These are phyloP conservation scores for Leptinotarsa undecemlineata DNA, from an alignment of 1,140 invertebrate genomes.

Conservation along the genomic window DNA sequence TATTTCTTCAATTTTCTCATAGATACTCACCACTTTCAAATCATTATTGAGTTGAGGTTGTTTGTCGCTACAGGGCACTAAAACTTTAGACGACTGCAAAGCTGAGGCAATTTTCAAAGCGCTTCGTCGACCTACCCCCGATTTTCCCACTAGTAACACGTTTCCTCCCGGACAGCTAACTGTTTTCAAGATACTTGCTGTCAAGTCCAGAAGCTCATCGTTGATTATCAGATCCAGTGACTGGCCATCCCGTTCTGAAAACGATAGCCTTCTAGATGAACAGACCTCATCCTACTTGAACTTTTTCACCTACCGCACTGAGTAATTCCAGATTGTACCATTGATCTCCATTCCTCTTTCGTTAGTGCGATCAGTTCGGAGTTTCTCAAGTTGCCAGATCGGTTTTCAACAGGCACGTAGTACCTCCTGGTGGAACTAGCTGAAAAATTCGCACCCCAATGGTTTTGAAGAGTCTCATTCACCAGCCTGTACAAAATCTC, in stretches of 20 bases:
- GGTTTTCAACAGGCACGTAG: constrained; percentile 42
- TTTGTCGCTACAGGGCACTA: constrained; percentile 50
- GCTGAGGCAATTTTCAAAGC: constrained; percentile 73
- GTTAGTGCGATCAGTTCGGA: constrained; percentile 43
- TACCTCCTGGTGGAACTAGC: constrained; percentile 36
- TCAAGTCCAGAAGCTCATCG: constrained; percentile 67
- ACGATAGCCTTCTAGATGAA: constrained; percentile 23
- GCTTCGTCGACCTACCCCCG: constrained; percentile 78
- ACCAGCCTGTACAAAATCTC: constrained; percentile 70
- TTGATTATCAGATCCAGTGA: constrained; percentile 64
- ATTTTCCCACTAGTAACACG: constrained; percentile 73
- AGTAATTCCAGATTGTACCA: constrained; percentile 68
- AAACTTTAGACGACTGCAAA: constrained; percentile 70
- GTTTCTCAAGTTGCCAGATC: constrained; percentile 21
- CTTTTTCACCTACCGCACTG: constrained; percentile 64
- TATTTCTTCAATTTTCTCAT: too few species aligned
- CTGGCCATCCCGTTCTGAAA: constrained; percentile 61
- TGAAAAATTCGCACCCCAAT: constrained; percentile 57
- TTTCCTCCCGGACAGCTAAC: constrained; percentile 67
- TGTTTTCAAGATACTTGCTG: constrained; percentile 67
- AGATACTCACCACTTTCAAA: constrained; percentile 54
- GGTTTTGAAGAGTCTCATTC: constrained; percentile 57
- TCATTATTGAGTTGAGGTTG: constrained; percentile 56
- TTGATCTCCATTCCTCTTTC: constrained; percentile 63
- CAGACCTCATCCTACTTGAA: constrained; percentile 17